Evolutionary conservation across 2,113 vertebrate genomes (phyloP).

Genomic region (human): GRCh38 chr6:101577001-101577500

Average conservation of each 20-base stretch:
- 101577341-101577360: not conserved
- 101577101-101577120: not conserved
- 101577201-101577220: not conserved
- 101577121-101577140: not conserved
- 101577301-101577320: slow-evolving; percentile 2
- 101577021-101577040: not conserved
- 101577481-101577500: not conserved
- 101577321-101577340: not conserved
- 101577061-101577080: not conserved
- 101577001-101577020: slow-evolving; percentile 7
- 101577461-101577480: slow-evolving; percentile 26
- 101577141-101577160: not conserved
- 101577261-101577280: slow-evolving; percentile 2
- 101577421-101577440: not conserved
- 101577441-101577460: not conserved
- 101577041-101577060: not conserved
- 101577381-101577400: slow-evolving; percentile 29
- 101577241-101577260: not conserved
- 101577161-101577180: not conserved
- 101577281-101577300: not conserved
- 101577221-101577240: slow-evolving; percentile 16
- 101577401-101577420: slow-evolving; percentile 33
- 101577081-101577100: not conserved
- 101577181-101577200: slow-evolving; percentile 27
- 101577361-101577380: not conserved